Conservation (phyloP, 1,140 invertebrate species). For the Lepidurus apus region DNA sequence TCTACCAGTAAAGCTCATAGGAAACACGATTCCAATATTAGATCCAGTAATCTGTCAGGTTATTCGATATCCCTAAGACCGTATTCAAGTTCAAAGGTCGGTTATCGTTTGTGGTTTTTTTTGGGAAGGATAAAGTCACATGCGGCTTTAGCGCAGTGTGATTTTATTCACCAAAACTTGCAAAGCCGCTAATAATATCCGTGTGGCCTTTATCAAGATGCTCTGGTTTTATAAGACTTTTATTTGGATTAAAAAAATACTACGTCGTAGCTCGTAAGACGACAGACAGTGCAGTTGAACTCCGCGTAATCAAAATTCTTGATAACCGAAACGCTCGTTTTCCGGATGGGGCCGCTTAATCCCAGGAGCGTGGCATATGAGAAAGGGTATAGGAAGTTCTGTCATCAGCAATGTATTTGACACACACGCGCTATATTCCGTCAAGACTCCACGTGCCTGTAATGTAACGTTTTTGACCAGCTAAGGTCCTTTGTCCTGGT, state of each 20-base stretch:
- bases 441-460: too few species aligned
- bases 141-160: not conserved
- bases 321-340: not conserved
- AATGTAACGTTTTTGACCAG: too few species aligned
- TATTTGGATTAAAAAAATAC: not conserved
- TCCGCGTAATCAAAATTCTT: not conserved
- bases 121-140: not conserved
- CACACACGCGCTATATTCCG: too few species aligned
- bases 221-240: not conserved
- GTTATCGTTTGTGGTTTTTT: not conserved
- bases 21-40: not conserved
- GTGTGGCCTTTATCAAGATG: not conserved
- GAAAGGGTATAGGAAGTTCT: not conserved
- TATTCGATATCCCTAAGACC: slow-evolving; percentile 2
- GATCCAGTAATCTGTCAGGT: not conserved
- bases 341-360: not conserved
- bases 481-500: too few species aligned
- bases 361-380: not conserved
- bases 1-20: not conserved
- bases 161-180: not conserved
- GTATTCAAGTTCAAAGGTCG: not conserved
- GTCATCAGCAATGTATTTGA: not conserved
- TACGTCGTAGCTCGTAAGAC: not conserved
- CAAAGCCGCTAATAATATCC: not conserved
- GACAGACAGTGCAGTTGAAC: not conserved